Percentiles rank a stretch among this genome's conserved stretches.
Evolutionary conservation across 2,113 vertebrate species (phyloP).

Genomic region (Percina caprodes): DNA sequence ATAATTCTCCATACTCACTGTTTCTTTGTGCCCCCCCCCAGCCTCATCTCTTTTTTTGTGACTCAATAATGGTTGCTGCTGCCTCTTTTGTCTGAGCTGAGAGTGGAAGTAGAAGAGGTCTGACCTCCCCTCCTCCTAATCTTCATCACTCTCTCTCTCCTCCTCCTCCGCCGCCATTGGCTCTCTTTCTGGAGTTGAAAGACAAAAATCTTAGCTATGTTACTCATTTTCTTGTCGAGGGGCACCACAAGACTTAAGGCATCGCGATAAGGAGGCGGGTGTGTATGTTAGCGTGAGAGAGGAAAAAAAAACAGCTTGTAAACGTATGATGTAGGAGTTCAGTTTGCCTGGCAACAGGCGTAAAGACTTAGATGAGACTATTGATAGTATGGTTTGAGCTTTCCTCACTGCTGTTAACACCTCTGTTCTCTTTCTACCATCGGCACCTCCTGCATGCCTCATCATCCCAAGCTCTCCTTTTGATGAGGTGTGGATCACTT

Average conservation of each 20-base stretch:
- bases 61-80: constrained; percentile 13
- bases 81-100: constrained; percentile 41
- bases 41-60: not conserved
- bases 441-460: constrained; percentile 1
- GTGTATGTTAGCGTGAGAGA: not conserved
- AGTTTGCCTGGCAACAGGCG: constrained; percentile 77
- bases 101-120: constrained; percentile 33
- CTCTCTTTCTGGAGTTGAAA: constrained; percentile 31
- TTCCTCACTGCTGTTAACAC: constrained; percentile 4
- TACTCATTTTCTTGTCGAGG: constrained; percentile 60
- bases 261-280: constrained; percentile 18
- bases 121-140: constrained; percentile 27
- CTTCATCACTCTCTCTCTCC: constrained; percentile 19
- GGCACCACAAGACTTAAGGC: constrained; percentile 20
- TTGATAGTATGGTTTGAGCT: constrained; percentile 43
- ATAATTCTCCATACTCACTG: not conserved
- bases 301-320: too few species aligned
- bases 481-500: constrained; percentile 51
- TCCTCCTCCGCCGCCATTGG: not conserved
- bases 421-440: not conserved
- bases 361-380: constrained; percentile 58
- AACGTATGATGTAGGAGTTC: too few species aligned
- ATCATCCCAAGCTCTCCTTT: constrained; percentile 48
- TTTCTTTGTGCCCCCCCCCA: not conserved
- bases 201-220: constrained; percentile 52